Conservation (phyloP, 2,888 invertebrate species). For the Troglohyphantes excavatus region DNA sequence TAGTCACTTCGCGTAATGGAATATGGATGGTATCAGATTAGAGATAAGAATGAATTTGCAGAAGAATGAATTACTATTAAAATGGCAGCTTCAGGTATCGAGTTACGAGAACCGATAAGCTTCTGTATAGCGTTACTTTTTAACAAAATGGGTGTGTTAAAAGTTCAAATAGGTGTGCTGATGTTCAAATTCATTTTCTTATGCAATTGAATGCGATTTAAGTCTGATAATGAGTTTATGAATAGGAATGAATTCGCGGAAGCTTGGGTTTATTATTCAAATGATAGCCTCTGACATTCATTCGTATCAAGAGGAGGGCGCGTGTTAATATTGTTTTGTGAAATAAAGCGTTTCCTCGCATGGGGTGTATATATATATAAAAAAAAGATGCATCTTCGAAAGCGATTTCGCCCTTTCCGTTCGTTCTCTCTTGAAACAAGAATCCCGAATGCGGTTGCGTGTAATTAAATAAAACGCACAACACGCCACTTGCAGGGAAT, state of each 20-base stretch:
- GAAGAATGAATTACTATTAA: too few species aligned
- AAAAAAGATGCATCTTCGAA: constrained; percentile 48
- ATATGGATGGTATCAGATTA: too few species aligned
- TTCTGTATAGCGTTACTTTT: too few species aligned
- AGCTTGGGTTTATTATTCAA: background rate
- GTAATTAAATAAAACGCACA: constrained; percentile 75
- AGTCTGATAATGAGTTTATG: background rate
- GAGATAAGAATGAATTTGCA: too few species aligned
- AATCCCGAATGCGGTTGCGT: constrained; percentile 62
- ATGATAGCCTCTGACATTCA: background rate
- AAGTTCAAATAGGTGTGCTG: too few species aligned
- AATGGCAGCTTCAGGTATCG: too few species aligned
- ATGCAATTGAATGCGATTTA: background rate
- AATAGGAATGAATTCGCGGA: background rate
- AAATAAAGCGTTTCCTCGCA: background rate
- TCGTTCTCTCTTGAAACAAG: constrained; percentile 47
- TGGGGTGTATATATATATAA: background rate
- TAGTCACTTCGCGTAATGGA: background rate
- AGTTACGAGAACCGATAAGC: too few species aligned
- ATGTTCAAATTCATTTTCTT: background rate
- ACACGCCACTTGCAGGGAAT: constrained; percentile 63
- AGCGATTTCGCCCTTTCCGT: constrained; percentile 35
- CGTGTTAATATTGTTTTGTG: background rate
- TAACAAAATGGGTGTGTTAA: too few species aligned
- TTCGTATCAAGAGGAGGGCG: background rate